Evolutionary conservation across 2,888 invertebrate species (phyloP).

Genomic region (Nematopogon swammerdamellus): DNA sequence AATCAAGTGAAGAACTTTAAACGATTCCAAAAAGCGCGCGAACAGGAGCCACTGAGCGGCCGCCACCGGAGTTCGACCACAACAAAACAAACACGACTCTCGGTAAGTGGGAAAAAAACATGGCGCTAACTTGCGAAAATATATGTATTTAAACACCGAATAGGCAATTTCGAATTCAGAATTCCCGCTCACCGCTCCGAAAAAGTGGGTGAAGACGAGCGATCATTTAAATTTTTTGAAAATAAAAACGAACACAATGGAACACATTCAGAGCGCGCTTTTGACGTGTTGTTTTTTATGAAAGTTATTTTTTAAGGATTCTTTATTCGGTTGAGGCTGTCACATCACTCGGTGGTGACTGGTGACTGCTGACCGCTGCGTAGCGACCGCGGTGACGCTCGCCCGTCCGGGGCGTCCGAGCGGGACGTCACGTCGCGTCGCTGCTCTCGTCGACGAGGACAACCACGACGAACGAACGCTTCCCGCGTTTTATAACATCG

Average conservation of each 20-base stretch:
- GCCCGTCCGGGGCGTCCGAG: constrained; percentile 31
- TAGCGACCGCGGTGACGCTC: constrained; percentile 55
- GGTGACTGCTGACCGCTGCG: constrained; percentile 48
- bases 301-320: constrained; percentile 43
- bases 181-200: constrained; percentile 18
- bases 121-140: constrained; percentile 55
- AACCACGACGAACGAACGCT: no score
- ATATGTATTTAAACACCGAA: constrained; percentile 56
- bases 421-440: no score
- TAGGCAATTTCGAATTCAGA: constrained; percentile 31
- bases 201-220: constrained; percentile 36
- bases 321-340: constrained; percentile 51
- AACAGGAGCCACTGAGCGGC: no score
- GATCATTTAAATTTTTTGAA: constrained; percentile 54
- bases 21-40: no score
- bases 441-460: no score
- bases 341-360: constrained; percentile 41
- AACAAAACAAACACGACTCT: background rate
- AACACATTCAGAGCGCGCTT: constrained; percentile 41
- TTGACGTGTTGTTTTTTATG: constrained; percentile 37
- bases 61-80: no score
- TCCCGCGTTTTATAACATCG: no score
- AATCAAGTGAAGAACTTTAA: no score
- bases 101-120: constrained; percentile 31
- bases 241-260: constrained; percentile 58